Conservation (phyloP, 1,140 invertebrate genomes). For the Aphis craccivora region DNA sequence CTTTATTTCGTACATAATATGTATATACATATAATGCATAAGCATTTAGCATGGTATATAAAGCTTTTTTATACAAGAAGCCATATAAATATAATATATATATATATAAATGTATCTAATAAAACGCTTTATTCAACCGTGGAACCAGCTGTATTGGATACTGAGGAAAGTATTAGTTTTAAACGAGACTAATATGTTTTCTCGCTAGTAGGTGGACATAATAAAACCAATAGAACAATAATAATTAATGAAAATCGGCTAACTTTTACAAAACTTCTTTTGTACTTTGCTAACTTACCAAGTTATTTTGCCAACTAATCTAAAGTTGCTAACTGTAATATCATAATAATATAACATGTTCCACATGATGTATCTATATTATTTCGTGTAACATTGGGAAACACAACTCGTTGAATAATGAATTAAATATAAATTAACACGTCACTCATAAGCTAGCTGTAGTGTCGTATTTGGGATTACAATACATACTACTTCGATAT, state of each 20-base stretch:
- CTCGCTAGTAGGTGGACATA: background rate
- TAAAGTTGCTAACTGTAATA: background rate
- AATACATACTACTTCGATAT: background rate
- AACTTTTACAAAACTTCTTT: background rate
- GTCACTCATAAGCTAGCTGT: background rate
- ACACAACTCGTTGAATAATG: background rate
- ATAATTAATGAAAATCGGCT: background rate
- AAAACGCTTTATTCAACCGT: background rate
- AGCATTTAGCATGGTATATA: background rate
- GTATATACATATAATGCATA: too few species aligned
- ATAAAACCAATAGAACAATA: background rate
- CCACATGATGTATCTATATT: background rate
- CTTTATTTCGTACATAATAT: background rate
- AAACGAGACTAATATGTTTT: background rate
- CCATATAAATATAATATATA: background rate
- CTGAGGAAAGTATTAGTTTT: too few species aligned
- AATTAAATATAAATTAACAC: background rate
- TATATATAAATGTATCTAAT: background rate
- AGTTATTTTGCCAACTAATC: background rate
- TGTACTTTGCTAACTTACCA: background rate
- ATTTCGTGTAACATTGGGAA: background rate
- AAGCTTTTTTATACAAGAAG: background rate
- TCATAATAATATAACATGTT: constrained; percentile 9
- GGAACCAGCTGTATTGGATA: background rate
- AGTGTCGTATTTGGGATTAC: background rate